Evolutionary conservation across 2,888 invertebrate genomes (phyloP).

Genomic region (Parnassius orleans): DNA sequence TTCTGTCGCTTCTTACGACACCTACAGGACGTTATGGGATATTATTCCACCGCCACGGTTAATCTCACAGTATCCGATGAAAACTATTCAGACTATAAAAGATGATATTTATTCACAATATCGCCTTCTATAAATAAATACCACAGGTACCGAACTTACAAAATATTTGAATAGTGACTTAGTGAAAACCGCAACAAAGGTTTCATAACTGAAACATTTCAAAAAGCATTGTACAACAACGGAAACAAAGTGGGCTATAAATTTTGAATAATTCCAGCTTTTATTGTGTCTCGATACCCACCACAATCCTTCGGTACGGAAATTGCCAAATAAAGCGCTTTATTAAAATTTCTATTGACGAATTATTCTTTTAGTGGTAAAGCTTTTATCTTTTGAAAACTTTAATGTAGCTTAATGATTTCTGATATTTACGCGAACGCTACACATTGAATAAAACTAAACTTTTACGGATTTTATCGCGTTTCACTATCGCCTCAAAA

Average conservation of each 20-base stretch:
- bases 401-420: too few species aligned
- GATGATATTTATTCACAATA: too few species aligned
- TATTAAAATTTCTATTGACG: not conserved
- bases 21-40: too few species aligned
- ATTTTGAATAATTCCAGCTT: conserved; percentile 50
- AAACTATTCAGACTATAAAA: too few species aligned
- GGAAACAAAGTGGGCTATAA: conserved; percentile 51
- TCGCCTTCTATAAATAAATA: conserved; percentile 11
- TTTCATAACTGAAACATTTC: conserved; percentile 38
- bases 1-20: too few species aligned
- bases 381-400: too few species aligned
- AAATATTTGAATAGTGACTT: conserved; percentile 12
- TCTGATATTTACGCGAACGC: too few species aligned
- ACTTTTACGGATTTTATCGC: too few species aligned
- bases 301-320: conserved; percentile 30
- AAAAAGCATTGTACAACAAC: conserved; percentile 41
- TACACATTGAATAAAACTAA: too few species aligned
- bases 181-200: conserved; percentile 23
- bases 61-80: too few species aligned
- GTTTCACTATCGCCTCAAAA: too few species aligned
- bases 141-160: not conserved
- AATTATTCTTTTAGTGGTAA: not conserved
- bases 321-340: conserved; percentile 3
- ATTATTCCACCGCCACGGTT: too few species aligned
- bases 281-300: conserved; percentile 34